phyloP scores from a whole-genome alignment of 2,888 invertebrate genomes.

The Rhagonycha lutea region DNA sequence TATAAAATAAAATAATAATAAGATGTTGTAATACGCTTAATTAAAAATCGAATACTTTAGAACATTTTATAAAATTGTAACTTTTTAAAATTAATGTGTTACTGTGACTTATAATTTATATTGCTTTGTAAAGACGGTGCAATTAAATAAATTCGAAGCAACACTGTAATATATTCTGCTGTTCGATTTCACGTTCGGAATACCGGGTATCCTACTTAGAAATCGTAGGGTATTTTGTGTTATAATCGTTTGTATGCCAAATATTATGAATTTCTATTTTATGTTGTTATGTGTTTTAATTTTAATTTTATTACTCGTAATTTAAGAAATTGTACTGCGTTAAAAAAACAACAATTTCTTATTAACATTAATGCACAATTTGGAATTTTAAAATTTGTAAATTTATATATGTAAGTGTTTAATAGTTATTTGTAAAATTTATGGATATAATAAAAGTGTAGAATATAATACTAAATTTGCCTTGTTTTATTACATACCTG shows the following conservation, averaged over 20 bases:
- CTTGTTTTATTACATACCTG: not conserved
- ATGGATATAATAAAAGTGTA: slow-evolving; percentile 20
- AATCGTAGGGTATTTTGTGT: slow-evolving; percentile 19
- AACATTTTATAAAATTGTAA: not conserved
- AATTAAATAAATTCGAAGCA: slow-evolving; percentile 11
- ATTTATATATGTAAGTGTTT: slow-evolving; percentile 51
- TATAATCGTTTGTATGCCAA: not conserved
- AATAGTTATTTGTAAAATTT: slow-evolving; percentile 26
- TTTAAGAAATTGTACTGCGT: slow-evolving; percentile 3
- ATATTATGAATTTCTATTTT: not conserved
- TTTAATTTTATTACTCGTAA: not conserved
- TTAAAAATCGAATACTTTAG: slow-evolving; percentile 2
- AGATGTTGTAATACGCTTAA: not conserved
- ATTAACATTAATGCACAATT: slow-evolving; percentile 49
- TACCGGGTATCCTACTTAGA: slow-evolving; percentile 48
- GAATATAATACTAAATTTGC: not conserved
- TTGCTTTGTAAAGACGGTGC: not conserved
- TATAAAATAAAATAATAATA: not conserved
- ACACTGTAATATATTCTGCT: not conserved
- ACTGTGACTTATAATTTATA: not conserved
- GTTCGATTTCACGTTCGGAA: slow-evolving; percentile 43
- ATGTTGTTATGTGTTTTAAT: not conserved
- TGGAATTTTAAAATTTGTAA: slow-evolving; percentile 56
- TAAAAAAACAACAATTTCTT: slow-evolving; percentile 9
- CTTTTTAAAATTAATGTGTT: not conserved